Percentiles rank a stretch among this genome's conserved stretches.
These are phyloP conservation scores for Aphodius sticticus DNA, from an alignment of 2,888 invertebrate species.

Conservation along the genomic window DNA sequence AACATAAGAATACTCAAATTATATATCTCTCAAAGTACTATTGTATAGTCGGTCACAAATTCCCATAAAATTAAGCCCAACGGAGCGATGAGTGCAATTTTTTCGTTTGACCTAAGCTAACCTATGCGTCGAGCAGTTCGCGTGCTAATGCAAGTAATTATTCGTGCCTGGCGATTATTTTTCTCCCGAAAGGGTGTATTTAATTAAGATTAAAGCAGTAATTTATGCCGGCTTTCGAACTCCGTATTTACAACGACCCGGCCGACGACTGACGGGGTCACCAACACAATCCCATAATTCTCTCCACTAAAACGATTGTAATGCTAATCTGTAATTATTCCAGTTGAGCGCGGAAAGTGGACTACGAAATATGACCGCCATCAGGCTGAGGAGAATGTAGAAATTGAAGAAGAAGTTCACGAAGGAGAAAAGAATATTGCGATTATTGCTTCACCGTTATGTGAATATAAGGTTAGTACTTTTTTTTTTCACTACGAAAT, in stretches of 20 bases:
- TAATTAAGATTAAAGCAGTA: conserved; percentile 4
- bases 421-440: not conserved
- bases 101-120: not conserved
- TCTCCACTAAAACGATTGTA: not conserved
- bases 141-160: conserved; percentile 4
- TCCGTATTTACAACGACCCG: not conserved
- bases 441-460: not conserved
- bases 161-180: not conserved
- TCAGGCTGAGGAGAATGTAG: not conserved
- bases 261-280: not conserved
- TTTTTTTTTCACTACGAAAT: not conserved
- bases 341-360: not conserved
- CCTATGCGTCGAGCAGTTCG: not conserved
- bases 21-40: not conserved
- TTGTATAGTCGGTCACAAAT: not conserved
- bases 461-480: not conserved
- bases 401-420: not conserved
- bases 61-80: not conserved
- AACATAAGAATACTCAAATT: too few species aligned
- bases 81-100: not conserved
- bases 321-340: not conserved
- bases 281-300: conserved; percentile 4
- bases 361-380: conserved; percentile 4
- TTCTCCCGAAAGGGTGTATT: conserved; percentile 4
- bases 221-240: not conserved